Evolutionary conservation across 2,888 invertebrate species (phyloP).

Genomic region (Pollenia amentaria): DNA sequence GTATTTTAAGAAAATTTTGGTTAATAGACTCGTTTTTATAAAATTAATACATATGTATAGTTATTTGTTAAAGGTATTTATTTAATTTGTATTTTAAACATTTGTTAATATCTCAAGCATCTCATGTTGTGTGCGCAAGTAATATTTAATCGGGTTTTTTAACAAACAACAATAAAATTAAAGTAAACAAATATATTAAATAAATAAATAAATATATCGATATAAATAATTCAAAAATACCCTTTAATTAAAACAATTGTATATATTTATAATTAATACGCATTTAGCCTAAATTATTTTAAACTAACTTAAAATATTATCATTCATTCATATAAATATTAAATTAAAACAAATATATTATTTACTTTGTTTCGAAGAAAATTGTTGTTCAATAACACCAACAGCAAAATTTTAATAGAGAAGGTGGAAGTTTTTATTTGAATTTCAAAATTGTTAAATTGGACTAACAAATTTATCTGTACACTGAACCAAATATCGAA

Average conservation of each 20-base stretch:
- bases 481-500: no score
- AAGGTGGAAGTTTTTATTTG: no score
- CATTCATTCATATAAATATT: not conserved
- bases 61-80: not conserved
- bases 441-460: no score
- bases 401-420: not conserved
- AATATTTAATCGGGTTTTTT: not conserved
- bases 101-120: no score
- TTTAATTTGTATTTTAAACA: not conserved
- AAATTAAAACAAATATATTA: not conserved
- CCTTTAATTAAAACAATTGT: slow-evolving; percentile 7
- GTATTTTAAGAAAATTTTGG: no score
- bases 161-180: not conserved
- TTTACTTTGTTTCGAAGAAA: not conserved
- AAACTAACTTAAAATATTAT: not conserved
- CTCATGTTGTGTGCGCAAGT: slow-evolving; percentile 2
- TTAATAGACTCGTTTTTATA: no score
- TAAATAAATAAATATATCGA: slow-evolving; percentile 4
- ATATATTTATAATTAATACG: slow-evolving; percentile 7
- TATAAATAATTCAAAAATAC: slow-evolving; percentile 20
- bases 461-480: no score
- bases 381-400: not conserved
- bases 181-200: slow-evolving; percentile 12
- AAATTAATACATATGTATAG: no score
- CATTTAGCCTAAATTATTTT: not conserved